Conservation (phyloP, 2,113 vertebrate genomes). For the Romanogobio albipinnatus region DNA sequence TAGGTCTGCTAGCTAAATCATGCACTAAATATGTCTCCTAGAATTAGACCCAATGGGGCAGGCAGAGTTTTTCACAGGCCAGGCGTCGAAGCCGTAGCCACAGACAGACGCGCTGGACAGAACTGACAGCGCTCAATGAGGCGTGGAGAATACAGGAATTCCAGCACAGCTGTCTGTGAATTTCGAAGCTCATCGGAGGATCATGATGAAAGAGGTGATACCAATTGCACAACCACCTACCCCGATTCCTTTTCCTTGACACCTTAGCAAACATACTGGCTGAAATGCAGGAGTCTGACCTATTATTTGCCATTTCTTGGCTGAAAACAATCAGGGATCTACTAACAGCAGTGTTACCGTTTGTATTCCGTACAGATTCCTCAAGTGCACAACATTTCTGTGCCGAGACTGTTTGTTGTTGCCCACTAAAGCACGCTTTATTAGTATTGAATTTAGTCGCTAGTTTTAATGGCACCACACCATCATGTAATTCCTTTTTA, state of each 20-base stretch:
- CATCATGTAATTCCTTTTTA: conserved; percentile 45
- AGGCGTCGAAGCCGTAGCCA: conserved; percentile 63
- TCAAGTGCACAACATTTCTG: conserved; percentile 1
- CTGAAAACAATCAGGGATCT: not conserved
- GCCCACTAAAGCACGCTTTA: not conserved
- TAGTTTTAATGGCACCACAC: conserved; percentile 25
- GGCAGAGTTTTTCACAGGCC: conserved; percentile 62
- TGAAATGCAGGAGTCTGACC: not conserved
- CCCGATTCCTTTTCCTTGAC: not conserved
- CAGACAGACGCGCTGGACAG: conserved; percentile 57
- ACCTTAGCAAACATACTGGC: not conserved
- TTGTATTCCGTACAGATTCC: not conserved
- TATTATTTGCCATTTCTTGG: not conserved
- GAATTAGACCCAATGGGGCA: conserved; percentile 70
- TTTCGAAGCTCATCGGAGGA: conserved; percentile 59
- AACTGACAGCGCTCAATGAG: conserved; percentile 48
- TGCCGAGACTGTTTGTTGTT: conserved; percentile 34
- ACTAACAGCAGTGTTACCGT: not conserved
- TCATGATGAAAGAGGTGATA: conserved; percentile 18
- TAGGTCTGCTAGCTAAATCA: conserved; percentile 80
- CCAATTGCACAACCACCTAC: not conserved
- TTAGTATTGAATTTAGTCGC: conserved; percentile 22
- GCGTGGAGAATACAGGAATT: conserved; percentile 64
- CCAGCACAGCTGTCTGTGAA: conserved; percentile 64
- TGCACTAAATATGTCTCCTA: conserved; percentile 81